Percentiles rank a stretch among this genome's conserved stretches.
phyloP scores from a whole-genome alignment of 1,140 invertebrate species.

The Chelonus insularis region DNA sequence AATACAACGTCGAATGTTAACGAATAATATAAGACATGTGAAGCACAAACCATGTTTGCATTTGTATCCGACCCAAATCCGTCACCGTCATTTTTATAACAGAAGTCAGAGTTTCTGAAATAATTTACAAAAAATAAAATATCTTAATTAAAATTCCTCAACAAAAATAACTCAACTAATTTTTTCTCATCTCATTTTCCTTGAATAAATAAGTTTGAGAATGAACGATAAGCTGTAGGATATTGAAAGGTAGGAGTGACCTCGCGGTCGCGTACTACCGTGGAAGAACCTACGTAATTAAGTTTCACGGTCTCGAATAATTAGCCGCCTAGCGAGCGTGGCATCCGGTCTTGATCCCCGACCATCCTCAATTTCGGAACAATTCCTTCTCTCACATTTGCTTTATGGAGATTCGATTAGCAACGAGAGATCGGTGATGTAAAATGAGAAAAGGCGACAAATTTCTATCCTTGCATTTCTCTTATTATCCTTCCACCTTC shows the following conservation, averaged over 20 bases:
- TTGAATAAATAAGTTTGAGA: neutral
- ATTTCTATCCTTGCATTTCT: too few relatives aligned
- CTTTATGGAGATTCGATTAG: neutral
- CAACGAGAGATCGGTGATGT: too few relatives aligned
- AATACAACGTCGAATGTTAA: neutral
- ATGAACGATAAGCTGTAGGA: neutral
- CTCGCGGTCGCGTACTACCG: slow-evolving; percentile 24
- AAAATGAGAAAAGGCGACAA: too few relatives aligned
- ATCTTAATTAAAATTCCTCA: neutral
- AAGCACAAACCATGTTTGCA: neutral
- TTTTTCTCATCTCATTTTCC: neutral
- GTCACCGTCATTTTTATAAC: too few relatives aligned
- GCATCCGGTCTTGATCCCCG: slow-evolving; percentile 39
- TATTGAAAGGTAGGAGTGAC: slow-evolving; percentile 31
- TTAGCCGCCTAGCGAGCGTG: slow-evolving; percentile 43
- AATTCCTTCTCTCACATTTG: slow-evolving; percentile 17
- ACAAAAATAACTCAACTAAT: neutral
- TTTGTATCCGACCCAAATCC: too few relatives aligned
- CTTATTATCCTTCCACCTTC: neutral
- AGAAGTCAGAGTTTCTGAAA: neutral
- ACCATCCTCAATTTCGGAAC: slow-evolving; percentile 38
- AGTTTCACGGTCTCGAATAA: slow-evolving; percentile 43
- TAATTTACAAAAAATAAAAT: neutral
- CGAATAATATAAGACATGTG: neutral
- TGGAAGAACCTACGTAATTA: slow-evolving; percentile 39